These are phyloP conservation scores for Lindbergichthys nudifrons DNA, from an alignment of 2,797 vertebrate genomes.

Conservation along the genomic window DNA sequence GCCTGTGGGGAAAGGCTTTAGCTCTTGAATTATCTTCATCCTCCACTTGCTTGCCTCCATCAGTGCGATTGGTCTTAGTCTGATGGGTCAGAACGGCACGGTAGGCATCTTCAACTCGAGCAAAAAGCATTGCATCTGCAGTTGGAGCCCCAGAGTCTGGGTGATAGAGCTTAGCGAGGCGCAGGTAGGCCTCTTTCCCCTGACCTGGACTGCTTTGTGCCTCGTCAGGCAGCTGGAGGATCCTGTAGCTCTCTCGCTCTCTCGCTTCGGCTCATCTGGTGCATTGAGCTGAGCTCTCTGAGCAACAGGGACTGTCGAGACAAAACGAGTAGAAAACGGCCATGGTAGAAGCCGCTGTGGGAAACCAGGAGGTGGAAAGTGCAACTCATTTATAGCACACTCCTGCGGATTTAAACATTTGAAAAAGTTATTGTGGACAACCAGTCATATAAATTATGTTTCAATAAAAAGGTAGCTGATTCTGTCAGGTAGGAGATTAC, in stretches of 20 bases:
- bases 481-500: neutral
- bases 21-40: conserved; percentile 83
- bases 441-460: neutral
- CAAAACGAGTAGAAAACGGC: conserved; percentile 45
- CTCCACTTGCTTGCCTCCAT: conserved; percentile 65
- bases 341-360: conserved; percentile 29
- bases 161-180: conserved; percentile 92
- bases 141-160: conserved; percentile 88
- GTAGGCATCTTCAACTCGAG: conserved; percentile 91
- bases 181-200: conserved; percentile 88
- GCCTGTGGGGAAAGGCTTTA: conserved; percentile 89
- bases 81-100: conserved; percentile 86
- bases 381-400: conserved; percentile 71
- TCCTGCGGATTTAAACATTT: conserved; percentile 28
- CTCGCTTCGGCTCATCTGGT: conserved; percentile 63
- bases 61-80: conserved; percentile 44
- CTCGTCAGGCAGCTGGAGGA: conserved; percentile 87
- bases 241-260: conserved; percentile 87
- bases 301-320: conserved; percentile 26
- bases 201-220: conserved; percentile 83
- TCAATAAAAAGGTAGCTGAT: neutral
- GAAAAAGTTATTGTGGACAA: neutral
- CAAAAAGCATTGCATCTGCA: conserved; percentile 85
- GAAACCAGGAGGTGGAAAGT: conserved; percentile 57
- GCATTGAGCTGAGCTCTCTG: conserved; percentile 56